Evolutionary conservation across 2,113 vertebrate species (phyloP), one percentile per base, ranked within the genome.

Genomic region (Saccopteryx leptura): DNA sequence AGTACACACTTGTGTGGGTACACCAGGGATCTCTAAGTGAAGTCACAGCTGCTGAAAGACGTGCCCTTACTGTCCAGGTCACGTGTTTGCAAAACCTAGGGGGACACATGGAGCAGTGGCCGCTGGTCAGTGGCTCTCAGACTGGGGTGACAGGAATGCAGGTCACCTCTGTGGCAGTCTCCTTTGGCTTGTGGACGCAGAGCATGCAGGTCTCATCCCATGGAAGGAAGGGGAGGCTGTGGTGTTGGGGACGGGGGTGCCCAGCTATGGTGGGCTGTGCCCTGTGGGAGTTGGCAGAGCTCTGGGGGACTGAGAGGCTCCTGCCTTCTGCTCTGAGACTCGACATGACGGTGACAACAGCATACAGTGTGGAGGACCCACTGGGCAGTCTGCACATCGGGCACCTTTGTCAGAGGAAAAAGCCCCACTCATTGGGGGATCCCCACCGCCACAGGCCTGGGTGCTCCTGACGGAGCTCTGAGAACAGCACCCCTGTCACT

Each of bases 61-160:
- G 39, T 54, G 14, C 31, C 46, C 10, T 52, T 71, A 1, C 4
- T 7, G 39, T 72, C 39, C 65, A 1, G 2, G 14, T 19, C 48
- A 24, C 0, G 12, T 26, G 54, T 46, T 60, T 0, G 1, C 4
- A 48, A 91, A 31, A 7, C 63, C n/a, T 46, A n/a, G 71, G 68
- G 19, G 61, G 56, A 48, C 9, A 19, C 7, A 0, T 54, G 60
- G 90, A 79, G 26, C 0, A 0, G 0, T 28, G 60, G 46, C 76
- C 33, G 9, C 1, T 9, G 23, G 12, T 12, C 24, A 24, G 65
- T 54, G 50, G 14, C 50, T 31, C 50, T 87, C 60, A 19, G 78
- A 33, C 23, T 0, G 0, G 18, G 1, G 8, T 10, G 63, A 52
- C 12, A 63, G 68, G 31, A 48, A 33, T 50, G 46, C 61, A 12